Evolutionary conservation across 2,113 vertebrate species (phyloP), one percentile per base, ranked within the genome.

Genomic region (Cyanoderma ruficeps): DNA sequence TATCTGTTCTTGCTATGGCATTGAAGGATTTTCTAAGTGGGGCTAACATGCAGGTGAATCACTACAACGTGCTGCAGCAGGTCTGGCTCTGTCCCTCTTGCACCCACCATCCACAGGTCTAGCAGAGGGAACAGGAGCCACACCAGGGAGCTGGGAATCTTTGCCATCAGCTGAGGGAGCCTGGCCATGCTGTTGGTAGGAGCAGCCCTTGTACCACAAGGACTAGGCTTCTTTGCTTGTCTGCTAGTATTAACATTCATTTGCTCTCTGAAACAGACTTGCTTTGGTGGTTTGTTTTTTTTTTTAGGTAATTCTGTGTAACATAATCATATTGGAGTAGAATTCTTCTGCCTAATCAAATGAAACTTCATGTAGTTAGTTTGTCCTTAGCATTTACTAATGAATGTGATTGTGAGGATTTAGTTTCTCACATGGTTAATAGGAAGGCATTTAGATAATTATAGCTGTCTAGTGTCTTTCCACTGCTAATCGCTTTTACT

Each of bases 371-470:
- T 97, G 96, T 80, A 97, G 97, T 97, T 98, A 97, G 96, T 95
- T 98, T 98, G 97, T 97, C 97, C 81, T 98, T 98, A 98, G 92
- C 97, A 97, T 98, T 97, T 97, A 96, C 95, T 95, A 97, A 97
- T 78, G 71, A 96, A 98, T 98, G 97, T 92, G 96, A 98, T 98
- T 98, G 97, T 91, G 88, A 96, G 96, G 94, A 95, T 98, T 98
- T 97, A 97, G 97, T 95, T 97, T 97, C 97, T 98, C 94, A 96
- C 96, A 96, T 93, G 87, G 97, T 96, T 98, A 98, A 98, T 97
- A 97, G 97, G 86, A 95, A 98, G 89, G 96, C 98, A 98, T 97
- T 98, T 97, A 97, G 97, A 92, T 98, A 98, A 98, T 98, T 98
- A 94, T 94, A 96, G 94, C 96, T 98, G 98, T 98, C 98, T 97